These are phyloP conservation scores for Nycticorax nycticorax DNA, from an alignment of 2,113 vertebrate genomes.

Conservation along the genomic window DNA sequence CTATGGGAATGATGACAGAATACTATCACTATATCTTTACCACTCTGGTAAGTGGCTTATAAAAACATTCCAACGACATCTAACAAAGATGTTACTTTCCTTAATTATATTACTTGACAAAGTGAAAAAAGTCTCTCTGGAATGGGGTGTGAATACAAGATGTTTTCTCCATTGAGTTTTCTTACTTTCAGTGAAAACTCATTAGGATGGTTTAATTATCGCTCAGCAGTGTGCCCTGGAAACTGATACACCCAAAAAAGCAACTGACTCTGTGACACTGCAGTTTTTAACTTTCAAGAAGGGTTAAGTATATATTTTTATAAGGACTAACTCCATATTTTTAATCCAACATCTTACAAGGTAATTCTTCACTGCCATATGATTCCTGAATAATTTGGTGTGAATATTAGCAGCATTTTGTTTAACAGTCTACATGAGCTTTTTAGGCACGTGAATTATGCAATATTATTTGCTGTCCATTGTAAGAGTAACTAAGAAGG, in stretches of 20 bases:
- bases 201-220: background rate
- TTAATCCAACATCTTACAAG: background rate
- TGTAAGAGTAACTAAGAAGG: background rate
- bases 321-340: background rate
- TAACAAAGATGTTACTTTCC: background rate
- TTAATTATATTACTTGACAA: constrained; percentile 19
- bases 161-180: constrained; percentile 10
- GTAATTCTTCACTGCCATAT: background rate
- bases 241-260: background rate
- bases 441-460: background rate
- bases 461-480: background rate
- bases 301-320: background rate
- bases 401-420: background rate
- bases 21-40: constrained; percentile 99
- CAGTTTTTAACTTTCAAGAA: background rate
- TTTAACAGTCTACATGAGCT: background rate
- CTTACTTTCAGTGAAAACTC: constrained; percentile 10
- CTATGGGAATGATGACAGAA: constrained; percentile 99
- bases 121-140: background rate
- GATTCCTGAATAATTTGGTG: background rate
- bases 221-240: background rate
- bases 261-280: background rate
- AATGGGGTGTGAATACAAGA: background rate
- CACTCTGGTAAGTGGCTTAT: constrained; percentile 89
- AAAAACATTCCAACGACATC: background rate